Percentiles rank a stretch among this genome's conserved stretches.
Evolutionary conservation across 2,113 vertebrate species (phyloP).

Genomic region (Rynchops niger): DNA sequence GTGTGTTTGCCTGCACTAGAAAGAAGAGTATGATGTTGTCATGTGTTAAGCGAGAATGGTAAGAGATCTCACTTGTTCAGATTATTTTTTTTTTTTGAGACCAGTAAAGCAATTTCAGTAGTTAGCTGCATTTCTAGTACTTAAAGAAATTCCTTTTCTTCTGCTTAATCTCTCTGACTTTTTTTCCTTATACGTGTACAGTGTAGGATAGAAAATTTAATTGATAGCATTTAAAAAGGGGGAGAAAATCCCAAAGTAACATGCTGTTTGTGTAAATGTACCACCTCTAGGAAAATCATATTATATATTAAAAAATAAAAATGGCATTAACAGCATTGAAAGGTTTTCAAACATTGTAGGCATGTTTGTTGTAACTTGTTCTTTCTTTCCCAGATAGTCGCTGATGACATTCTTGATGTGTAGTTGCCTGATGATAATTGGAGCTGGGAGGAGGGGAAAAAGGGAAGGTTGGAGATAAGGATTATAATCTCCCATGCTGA

Average conservation of each 20-base stretch:
- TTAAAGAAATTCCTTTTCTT: background rate
- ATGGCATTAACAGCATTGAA: background rate
- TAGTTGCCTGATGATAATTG: background rate
- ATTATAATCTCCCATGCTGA: background rate
- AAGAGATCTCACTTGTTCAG: background rate
- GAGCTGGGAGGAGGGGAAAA: background rate
- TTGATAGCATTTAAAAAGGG: background rate
- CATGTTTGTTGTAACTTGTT: background rate
- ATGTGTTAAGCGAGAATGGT: background rate
- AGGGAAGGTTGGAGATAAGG: background rate
- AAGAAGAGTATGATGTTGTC: background rate
- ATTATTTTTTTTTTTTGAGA: background rate
- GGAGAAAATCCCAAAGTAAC: background rate
- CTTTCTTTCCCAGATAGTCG: background rate
- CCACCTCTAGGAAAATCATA: background rate
- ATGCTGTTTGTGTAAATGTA: background rate
- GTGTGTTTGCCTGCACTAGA: background rate
- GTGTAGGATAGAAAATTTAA: background rate
- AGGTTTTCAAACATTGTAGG: background rate
- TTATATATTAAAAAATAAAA: background rate
- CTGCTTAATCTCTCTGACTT: background rate
- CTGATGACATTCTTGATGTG: background rate
- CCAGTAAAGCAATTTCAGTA: background rate
- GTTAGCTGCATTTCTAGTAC: background rate
- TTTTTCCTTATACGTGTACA: background rate